These are phyloP conservation scores for Hemithea aestivaria DNA, from an alignment of 2,888 invertebrate species.

Conservation along the genomic window DNA sequence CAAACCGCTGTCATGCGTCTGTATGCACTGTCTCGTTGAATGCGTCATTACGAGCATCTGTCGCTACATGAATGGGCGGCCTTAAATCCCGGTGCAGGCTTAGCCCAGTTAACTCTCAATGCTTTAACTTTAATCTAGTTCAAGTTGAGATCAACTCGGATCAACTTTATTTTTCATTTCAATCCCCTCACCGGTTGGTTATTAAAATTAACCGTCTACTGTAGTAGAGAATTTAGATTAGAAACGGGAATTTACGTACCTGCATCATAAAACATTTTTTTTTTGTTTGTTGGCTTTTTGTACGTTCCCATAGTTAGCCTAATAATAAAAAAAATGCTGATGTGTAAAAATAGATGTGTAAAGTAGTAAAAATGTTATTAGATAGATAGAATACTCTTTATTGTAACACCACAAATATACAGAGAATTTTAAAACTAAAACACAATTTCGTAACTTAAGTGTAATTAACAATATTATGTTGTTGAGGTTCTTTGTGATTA, in stretches of 20 bases:
- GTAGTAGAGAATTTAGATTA: constrained; percentile 9
- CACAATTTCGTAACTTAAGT: too few species aligned
- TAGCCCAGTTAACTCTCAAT: constrained; percentile 50
- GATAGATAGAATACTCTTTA: too few species aligned
- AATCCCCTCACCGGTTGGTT: constrained; percentile 32
- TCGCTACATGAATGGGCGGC: constrained; percentile 16
- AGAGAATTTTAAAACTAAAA: too few species aligned
- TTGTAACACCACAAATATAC: too few species aligned
- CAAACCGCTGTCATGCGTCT: constrained; percentile 7
- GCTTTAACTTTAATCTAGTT: constrained; percentile 55
- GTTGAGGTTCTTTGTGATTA: too few species aligned
- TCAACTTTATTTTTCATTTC: constrained; percentile 51
- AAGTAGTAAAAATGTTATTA: too few species aligned
- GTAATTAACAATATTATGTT: too few species aligned
- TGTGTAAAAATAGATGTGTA: too few species aligned
- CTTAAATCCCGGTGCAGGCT: constrained; percentile 32
- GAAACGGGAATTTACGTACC: constrained; percentile 7
- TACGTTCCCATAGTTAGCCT: too few species aligned
- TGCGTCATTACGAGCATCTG: constrained; percentile 18
- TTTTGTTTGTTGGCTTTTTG: too few species aligned
- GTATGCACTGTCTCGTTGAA: constrained; percentile 15
- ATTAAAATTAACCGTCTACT: constrained; percentile 28
- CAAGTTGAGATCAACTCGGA: constrained; percentile 48
- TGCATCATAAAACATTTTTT: too few species aligned
- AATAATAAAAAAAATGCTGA: too few species aligned